Percentiles rank a stretch among this genome's conserved stretches.
Evolutionary conservation across 2,113 vertebrate genomes (phyloP).

Genomic region (Sterrhoptilus dennistouni): DNA sequence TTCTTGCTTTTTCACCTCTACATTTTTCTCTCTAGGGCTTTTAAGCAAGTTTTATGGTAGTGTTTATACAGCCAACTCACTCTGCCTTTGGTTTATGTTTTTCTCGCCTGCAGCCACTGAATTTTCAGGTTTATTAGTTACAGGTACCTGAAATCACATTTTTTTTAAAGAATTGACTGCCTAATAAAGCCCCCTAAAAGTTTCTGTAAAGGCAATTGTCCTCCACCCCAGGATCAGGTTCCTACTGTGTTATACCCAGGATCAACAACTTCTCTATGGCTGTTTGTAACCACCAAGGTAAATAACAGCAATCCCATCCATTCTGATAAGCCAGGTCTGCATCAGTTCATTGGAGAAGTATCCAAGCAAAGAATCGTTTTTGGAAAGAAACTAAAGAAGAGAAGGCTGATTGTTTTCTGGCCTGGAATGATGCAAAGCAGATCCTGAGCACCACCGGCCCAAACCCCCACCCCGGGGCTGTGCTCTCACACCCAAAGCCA

Average conservation of each 20-base stretch:
- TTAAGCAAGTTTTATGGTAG: neutral
- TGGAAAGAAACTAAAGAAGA: neutral
- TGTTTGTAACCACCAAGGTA: neutral
- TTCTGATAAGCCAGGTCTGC: neutral
- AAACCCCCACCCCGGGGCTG: neutral
- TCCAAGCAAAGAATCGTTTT: neutral
- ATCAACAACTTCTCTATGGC: neutral
- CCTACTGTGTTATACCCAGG: neutral
- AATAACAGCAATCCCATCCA: neutral
- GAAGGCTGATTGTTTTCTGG: neutral
- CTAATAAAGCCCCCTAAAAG: neutral
- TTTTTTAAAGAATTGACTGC: neutral
- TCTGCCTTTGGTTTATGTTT: neutral
- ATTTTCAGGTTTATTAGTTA: neutral
- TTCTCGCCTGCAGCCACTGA: constrained; percentile 3
- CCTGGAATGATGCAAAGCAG: neutral
- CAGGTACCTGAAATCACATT: neutral
- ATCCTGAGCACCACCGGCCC: fast-evolving
- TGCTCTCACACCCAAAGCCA: neutral
- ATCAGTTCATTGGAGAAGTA: neutral
- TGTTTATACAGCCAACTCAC: constrained; percentile 2
- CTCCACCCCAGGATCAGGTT: neutral
- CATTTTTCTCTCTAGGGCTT: constrained; percentile 2
- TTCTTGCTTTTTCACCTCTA: neutral
- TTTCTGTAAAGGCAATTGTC: neutral